Percentiles rank a stretch among this genome's conserved stretches.
These are phyloP conservation scores for Anthonomus grandis DNA, from an alignment of 1,140 invertebrate genomes.

Conservation along the genomic window DNA sequence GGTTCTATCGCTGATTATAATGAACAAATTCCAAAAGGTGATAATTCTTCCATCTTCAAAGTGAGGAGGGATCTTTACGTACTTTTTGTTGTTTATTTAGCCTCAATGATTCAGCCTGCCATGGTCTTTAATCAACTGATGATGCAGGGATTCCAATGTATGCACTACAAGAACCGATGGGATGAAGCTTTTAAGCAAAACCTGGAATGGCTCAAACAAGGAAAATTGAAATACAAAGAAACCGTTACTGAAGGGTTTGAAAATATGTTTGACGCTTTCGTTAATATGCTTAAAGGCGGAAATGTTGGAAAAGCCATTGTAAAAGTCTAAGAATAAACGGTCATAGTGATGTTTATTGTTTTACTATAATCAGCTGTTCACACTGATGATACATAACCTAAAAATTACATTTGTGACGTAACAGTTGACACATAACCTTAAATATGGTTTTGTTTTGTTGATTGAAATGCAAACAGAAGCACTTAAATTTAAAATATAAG, in stretches of 20 bases:
- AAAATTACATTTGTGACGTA: no score
- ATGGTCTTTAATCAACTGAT: conserved; percentile 56
- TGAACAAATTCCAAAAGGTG: conserved; percentile 45
- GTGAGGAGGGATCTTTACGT: background rate
- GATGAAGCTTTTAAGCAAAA: conserved; percentile 57
- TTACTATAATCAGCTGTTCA: no score
- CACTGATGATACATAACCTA: no score
- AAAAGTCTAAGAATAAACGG: conserved; percentile 27
- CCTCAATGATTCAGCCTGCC: conserved; percentile 46
- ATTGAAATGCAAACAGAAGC: no score
- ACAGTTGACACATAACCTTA: no score
- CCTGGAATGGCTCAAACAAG: conserved; percentile 55
- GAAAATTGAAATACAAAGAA: conserved; percentile 61
- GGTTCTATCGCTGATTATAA: conserved; percentile 54
- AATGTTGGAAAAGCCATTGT: conserved; percentile 68
- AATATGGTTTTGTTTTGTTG: no score
- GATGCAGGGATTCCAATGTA: conserved; percentile 60
- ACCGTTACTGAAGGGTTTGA: conserved; percentile 64
- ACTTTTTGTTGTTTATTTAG: no score
- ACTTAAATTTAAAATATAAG: no score
- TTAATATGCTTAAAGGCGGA: conserved; percentile 58
- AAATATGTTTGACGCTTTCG: conserved; percentile 62
- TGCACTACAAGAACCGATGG: conserved; percentile 52
- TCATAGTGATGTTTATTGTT: no score
- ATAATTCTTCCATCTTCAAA: background rate